Conservation (phyloP, 2,113 vertebrate genomes). For the Pygoscelis antarcticus region DNA sequence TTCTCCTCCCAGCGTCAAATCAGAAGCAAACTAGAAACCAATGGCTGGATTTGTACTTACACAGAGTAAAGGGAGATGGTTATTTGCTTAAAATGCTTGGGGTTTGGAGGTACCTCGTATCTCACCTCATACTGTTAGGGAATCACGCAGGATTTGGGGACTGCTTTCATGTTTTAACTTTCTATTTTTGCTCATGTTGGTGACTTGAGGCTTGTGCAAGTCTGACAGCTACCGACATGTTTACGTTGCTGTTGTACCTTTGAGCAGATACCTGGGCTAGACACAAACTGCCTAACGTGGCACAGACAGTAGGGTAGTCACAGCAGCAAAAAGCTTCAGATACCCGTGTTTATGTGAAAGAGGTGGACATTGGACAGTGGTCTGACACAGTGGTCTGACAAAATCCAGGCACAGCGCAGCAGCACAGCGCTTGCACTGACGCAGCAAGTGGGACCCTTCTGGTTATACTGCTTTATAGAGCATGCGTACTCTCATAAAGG, state of each 20-base stretch:
- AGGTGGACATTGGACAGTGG: not conserved
- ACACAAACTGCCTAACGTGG: not conserved
- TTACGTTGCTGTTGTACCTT: accelerated
- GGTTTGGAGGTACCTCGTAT: not conserved
- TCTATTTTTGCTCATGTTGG: not conserved
- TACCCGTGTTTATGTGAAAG: not conserved
- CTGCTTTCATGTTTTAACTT: not conserved
- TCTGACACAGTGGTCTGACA: too few relatives aligned
- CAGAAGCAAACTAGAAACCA: not conserved
- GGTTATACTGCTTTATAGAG: not conserved
- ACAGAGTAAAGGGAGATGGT: not conserved
- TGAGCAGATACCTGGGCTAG: not conserved
- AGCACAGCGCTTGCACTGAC: not conserved
- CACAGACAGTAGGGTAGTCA: too few relatives aligned
- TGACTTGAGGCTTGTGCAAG: not conserved
- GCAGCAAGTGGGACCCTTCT: not conserved
- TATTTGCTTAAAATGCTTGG: accelerated
- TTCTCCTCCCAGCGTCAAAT: not conserved
- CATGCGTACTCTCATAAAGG: not conserved
- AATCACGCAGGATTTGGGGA: not conserved
- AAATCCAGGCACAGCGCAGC: not conserved
- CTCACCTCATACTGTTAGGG: not conserved
- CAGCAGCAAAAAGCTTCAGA: not conserved
- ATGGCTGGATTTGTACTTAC: not conserved
- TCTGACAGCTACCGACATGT: not conserved